Percentiles rank a stretch among this genome's conserved stretches.
phyloP scores from a whole-genome alignment of 2,888 invertebrate species.

The Hyles lineata region DNA sequence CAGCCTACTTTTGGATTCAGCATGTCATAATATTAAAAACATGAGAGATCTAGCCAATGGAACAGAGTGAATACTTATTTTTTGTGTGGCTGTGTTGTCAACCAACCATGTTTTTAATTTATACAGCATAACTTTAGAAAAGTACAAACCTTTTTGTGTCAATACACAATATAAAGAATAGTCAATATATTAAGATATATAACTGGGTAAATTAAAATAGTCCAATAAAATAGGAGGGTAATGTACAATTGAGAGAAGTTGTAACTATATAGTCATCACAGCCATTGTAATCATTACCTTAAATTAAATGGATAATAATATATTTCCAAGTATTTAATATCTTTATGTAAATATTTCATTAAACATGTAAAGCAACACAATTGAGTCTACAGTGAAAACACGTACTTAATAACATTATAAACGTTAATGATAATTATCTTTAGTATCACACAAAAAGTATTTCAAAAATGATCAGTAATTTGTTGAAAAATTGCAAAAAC shows the following conservation, averaged over 20 bases:
- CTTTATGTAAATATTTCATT: background rate
- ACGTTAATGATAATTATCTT: background rate
- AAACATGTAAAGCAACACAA: slow-evolving; percentile 19
- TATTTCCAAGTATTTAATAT: background rate
- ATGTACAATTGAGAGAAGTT: background rate
- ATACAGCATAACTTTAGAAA: too few relatives aligned
- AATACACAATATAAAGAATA: too few relatives aligned
- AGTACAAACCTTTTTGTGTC: too few relatives aligned
- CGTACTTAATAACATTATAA: slow-evolving; percentile 22
- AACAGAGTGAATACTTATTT: too few relatives aligned
- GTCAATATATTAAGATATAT: too few relatives aligned
- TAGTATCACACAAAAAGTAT: background rate
- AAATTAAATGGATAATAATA: background rate
- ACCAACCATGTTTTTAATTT: too few relatives aligned
- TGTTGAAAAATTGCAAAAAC: background rate
- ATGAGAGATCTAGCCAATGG: too few relatives aligned
- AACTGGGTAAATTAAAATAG: too few relatives aligned
- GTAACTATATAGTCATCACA: background rate
- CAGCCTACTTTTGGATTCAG: too few relatives aligned
- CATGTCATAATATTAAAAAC: too few relatives aligned
- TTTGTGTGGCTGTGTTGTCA: too few relatives aligned
- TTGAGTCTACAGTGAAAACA: slow-evolving; percentile 18
- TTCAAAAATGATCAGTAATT: background rate
- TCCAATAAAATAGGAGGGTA: too few relatives aligned
- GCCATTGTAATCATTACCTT: background rate